A percentile compares a stretch with the other conserved stretches of the same genome.
Conservation (phyloP, 2,113 vertebrate genomes). For the Grammomys dolichurus region DNA sequence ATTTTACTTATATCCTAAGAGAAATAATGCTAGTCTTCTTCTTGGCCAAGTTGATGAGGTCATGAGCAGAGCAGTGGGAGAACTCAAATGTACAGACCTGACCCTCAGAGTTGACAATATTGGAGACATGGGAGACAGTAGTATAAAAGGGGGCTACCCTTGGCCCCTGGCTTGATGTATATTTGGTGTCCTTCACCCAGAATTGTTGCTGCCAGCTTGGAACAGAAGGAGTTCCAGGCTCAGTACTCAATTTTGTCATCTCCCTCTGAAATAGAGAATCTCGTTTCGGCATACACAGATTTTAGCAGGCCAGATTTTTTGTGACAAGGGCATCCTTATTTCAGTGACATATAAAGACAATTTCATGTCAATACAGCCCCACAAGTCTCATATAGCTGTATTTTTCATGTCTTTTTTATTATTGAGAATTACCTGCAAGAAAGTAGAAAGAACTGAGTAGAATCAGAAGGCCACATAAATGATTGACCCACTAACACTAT, state of each 20-base stretch:
- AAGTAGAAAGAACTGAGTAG: neutral
- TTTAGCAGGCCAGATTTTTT: neutral
- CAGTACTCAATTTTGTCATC: neutral
- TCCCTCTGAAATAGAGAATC: neutral
- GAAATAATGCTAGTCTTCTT: conserved; percentile 78
- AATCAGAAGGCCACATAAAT: neutral
- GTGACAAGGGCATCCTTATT: neutral
- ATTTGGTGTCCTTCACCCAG: neutral
- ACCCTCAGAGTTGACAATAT: conserved; percentile 85
- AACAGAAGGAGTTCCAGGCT: neutral
- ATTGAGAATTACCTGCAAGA: neutral
- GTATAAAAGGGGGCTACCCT: neutral
- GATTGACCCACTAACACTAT: neutral
- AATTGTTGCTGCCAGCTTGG: neutral
- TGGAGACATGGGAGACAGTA: neutral
- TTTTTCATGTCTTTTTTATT: neutral
- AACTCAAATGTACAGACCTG: conserved; percentile 96
- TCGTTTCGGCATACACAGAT: neutral
- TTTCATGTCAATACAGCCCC: neutral
- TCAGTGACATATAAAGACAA: neutral
- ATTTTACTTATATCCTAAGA: too few species aligned
- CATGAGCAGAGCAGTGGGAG: conserved; percentile 94
- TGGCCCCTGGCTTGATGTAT: neutral
- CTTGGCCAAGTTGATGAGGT: conserved; percentile 95
- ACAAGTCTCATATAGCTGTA: neutral